Evolutionary conservation across 2,888 invertebrate species (phyloP).

Genomic region (Unio pictorum): DNA sequence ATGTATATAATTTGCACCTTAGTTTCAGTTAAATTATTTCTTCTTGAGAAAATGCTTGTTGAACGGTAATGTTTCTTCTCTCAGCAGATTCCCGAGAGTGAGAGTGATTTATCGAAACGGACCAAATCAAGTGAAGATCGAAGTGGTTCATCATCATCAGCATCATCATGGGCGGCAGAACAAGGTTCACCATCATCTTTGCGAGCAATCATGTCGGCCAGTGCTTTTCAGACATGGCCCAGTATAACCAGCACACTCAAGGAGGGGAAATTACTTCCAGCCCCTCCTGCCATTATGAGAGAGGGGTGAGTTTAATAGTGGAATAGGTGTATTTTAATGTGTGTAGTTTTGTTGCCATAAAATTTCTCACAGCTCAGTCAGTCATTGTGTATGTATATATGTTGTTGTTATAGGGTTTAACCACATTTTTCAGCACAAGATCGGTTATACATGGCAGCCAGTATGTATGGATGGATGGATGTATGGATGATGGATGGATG

Average conservation of each 20-base stretch:
- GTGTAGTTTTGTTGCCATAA: background rate
- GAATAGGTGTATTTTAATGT: background rate
- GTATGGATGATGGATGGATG: too few relatives aligned
- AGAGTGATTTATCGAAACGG: slow-evolving; percentile 40
- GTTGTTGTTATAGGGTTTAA: too few relatives aligned
- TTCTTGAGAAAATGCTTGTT: too few relatives aligned
- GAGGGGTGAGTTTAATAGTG: slow-evolving; percentile 50
- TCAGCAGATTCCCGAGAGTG: slow-evolving; percentile 12
- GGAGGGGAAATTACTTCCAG: slow-evolving; percentile 56
- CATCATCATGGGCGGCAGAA: slow-evolving; percentile 27
- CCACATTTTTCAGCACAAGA: too few relatives aligned
- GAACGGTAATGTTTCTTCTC: slow-evolving; percentile 9
- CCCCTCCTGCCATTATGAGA: slow-evolving; percentile 57
- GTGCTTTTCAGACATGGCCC: slow-evolving; percentile 62
- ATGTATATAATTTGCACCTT: too few relatives aligned
- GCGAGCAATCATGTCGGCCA: slow-evolving; percentile 41
- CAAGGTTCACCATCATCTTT: slow-evolving; percentile 19
- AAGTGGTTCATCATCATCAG: slow-evolving; percentile 19
- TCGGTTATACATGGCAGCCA: too few relatives aligned
- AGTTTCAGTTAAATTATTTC: too few relatives aligned
- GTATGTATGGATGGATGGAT: too few relatives aligned
- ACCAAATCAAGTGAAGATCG: slow-evolving; percentile 42
- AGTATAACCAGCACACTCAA: slow-evolving; percentile 46
- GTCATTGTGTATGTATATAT: too few relatives aligned
- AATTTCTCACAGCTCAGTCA: background rate